Percentiles rank a stretch among this genome's conserved stretches.
Conservation (phyloP, 2,113 vertebrate species). For the Apus apus region DNA sequence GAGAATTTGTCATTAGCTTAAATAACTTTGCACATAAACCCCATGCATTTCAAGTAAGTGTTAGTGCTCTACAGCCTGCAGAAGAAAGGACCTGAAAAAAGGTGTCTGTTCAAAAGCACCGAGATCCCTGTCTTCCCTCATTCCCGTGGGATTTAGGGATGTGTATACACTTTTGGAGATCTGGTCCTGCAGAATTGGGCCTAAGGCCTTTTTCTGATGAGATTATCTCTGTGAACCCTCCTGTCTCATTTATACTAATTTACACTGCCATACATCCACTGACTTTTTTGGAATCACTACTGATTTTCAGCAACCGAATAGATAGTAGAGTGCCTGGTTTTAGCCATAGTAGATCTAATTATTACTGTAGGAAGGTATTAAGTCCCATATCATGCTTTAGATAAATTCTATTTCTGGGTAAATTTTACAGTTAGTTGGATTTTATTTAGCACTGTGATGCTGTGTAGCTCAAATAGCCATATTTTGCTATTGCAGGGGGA, state of each 20-base stretch:
- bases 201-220: not conserved
- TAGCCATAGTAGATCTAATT: not conserved
- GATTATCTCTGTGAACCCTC: not conserved
- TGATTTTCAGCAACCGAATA: not conserved
- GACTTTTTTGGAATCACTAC: not conserved
- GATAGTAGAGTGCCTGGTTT: not conserved
- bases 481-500: not conserved
- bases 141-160: not conserved
- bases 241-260: not conserved
- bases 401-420: not conserved
- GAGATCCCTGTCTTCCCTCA: fast-evolving
- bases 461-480: not conserved
- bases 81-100: not conserved
- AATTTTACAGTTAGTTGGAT: not conserved
- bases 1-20: not conserved
- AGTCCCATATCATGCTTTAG: not conserved
- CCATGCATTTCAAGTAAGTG: not conserved
- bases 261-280: not conserved
- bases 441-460: not conserved
- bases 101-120: not conserved
- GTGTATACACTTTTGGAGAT: not conserved
- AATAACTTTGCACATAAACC: not conserved
- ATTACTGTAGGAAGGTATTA: not conserved
- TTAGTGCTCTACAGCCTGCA: not conserved
- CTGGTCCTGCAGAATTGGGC: not conserved